phyloP scores from a whole-genome alignment of 2,888 invertebrate species.

The Andrena dorsata region DNA sequence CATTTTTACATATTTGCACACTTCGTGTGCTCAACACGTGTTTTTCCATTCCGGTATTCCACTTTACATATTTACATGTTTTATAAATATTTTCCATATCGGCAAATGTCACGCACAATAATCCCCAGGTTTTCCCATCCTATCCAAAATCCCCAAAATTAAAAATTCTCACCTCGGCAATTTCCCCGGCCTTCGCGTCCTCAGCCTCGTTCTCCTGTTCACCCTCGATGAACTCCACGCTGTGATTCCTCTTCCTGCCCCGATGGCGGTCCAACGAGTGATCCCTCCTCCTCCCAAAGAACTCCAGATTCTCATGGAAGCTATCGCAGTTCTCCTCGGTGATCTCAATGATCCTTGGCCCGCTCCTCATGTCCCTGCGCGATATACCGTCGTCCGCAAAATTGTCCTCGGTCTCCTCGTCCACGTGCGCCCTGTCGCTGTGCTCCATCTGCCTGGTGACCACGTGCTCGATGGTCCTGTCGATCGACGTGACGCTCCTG shows the following conservation, averaged over 20 bases:
- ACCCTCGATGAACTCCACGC: neutral
- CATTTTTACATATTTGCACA: too few relatives aligned
- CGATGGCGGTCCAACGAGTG: slow-evolving; percentile 59
- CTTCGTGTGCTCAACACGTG: too few relatives aligned
- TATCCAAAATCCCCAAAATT: neutral
- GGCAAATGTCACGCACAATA: too few relatives aligned
- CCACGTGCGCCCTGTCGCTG: slow-evolving; percentile 34
- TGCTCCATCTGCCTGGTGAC: slow-evolving; percentile 74
- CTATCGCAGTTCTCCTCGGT: slow-evolving; percentile 83
- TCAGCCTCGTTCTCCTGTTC: slow-evolving; percentile 25
- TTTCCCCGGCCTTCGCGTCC: slow-evolving; percentile 38
- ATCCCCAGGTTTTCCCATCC: too few relatives aligned
- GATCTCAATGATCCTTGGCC: slow-evolving; percentile 79
- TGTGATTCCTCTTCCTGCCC: slow-evolving; percentile 45
- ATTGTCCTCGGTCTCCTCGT: slow-evolving; percentile 63
- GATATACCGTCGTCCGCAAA: slow-evolving; percentile 67
- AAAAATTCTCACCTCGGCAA: slow-evolving; percentile 47
- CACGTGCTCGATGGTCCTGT: slow-evolving; percentile 79
- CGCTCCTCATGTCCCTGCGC: slow-evolving; percentile 64
- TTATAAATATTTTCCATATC: too few relatives aligned
- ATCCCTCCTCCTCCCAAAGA: slow-evolving; percentile 79
- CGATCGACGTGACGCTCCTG: slow-evolving; percentile 77
- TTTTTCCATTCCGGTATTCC: too few relatives aligned
- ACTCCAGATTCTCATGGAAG: slow-evolving; percentile 82
- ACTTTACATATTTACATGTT: too few relatives aligned